Base-by-base conservation (phyloP, 2,888 invertebrate species). In the Leucania comma region DNA sequence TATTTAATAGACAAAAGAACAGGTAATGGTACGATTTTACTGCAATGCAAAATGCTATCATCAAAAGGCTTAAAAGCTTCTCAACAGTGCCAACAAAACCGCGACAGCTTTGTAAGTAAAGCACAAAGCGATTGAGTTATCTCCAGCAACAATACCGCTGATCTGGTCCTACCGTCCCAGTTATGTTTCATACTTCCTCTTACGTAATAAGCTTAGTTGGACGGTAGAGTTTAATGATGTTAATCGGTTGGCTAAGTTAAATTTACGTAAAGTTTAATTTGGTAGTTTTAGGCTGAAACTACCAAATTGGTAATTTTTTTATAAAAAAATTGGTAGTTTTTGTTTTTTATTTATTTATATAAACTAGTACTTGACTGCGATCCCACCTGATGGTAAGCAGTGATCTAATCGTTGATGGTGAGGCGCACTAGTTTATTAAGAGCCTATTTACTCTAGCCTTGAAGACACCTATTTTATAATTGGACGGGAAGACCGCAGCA, bases 111-210 rank as follows among this genome's bases (percentile, higher is more conserved):
- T 48, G 72, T 61, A 53, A 58, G 22, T 32, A 48, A 61, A 62
- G 38, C 38, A 72, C 72, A 72, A 68, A 62, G 60, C 26, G 56
- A 67, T 62, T 35, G 24, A 71, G 80, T 66, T 68, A 80, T 76
- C 68, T 66, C n/a, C 3, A 32, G 58, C 50, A 53, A 72, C 68
- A 76, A 79, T 72, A 29, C 46, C 35, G 22, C 22, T 59, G 53
- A 64, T 72, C 72, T 24, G 53, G 61, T 68, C 54, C 62, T 29
- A 62, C 56, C 65, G 68, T 46, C 20, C 62, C 54, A 68, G 80
- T 72, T 72, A 48, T 32, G 46, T 63, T 67, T 60, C 57, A 71
- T 58, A 75, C 54, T 48, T 57, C 60, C 53, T 70, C 62, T 67
- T 64, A 72, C 12, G 57, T 51, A 67, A 75, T 46, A 24, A 35